These are phyloP conservation scores for Rhinopomastus cyanomelas DNA, from an alignment of 2,113 vertebrate species.

Conservation along the genomic window DNA sequence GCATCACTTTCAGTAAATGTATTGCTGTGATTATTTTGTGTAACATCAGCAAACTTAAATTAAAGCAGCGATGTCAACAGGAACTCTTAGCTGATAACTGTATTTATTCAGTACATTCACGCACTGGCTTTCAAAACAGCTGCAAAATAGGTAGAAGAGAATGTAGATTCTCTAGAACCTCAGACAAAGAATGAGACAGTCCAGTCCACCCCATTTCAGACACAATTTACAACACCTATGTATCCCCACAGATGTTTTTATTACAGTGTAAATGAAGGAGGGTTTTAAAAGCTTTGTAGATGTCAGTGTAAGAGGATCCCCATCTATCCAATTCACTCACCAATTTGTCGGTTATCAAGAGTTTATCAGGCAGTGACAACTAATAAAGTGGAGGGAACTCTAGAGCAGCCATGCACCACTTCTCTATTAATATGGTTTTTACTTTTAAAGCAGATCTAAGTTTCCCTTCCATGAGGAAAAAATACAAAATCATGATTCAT, in stretches of 20 bases:
- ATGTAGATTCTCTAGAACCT: background rate
- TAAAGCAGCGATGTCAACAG: constrained; percentile 45
- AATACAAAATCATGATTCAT: background rate
- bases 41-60: constrained; percentile 15
- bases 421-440: background rate
- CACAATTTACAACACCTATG: background rate
- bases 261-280: background rate
- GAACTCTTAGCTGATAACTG: constrained; percentile 1
- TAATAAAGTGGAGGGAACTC: constrained; percentile 1
- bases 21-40: constrained; percentile 39
- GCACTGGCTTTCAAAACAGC: constrained; percentile 39
- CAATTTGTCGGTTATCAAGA: constrained; percentile 35
- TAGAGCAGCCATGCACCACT: background rate
- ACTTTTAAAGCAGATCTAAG: background rate
- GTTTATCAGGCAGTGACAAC: background rate
- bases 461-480: background rate
- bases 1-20: constrained; percentile 1
- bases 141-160: background rate
- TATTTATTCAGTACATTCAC: constrained; percentile 7
- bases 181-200: background rate
- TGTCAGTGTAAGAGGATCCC: constrained; percentile 20
- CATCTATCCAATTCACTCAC: constrained; percentile 22
- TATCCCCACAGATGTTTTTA: constrained; percentile 23
- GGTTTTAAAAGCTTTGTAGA: constrained; percentile 2
- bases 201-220: background rate